A percentile compares a stretch with the other conserved stretches of the same genome.
These are phyloP conservation scores for Drosophila santomea DNA, from an alignment of 1,140 invertebrate genomes.

Conservation along the genomic window DNA sequence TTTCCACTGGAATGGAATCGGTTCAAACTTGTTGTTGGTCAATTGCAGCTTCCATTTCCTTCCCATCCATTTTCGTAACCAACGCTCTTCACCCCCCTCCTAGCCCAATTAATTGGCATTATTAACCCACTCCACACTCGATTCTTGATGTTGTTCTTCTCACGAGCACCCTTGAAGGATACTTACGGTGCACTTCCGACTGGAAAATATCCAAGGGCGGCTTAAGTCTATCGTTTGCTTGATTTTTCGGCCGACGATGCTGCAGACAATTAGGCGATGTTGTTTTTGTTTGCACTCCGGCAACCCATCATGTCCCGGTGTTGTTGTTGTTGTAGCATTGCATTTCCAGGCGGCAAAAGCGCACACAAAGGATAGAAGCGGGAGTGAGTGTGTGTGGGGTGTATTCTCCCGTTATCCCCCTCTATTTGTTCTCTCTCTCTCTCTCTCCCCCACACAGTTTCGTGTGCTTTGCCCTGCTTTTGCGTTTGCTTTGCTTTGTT, in stretches of 20 bases:
- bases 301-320: constrained; percentile 23
- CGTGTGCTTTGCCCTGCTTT: constrained; percentile 30
- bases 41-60: constrained; percentile 29
- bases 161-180: constrained; percentile 57
- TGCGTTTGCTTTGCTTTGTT: constrained; percentile 55
- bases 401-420: constrained; percentile 43
- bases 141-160: constrained; percentile 13
- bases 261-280: constrained; percentile 67
- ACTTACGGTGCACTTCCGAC: constrained; percentile 67
- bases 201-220: constrained; percentile 26
- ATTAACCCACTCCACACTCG: constrained; percentile 62
- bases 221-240: constrained; percentile 64
- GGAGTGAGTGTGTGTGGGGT: constrained; percentile 35
- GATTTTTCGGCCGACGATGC: constrained; percentile 48
- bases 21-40: constrained; percentile 46
- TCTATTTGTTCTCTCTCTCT: constrained; percentile 11
- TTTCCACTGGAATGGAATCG: constrained; percentile 49
- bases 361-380: constrained; percentile 45
- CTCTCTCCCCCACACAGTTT: constrained; percentile 32
- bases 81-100: constrained; percentile 14
- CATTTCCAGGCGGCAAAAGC: constrained; percentile 53
- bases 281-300: constrained; percentile 61
- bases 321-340: constrained; percentile 46
- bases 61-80: constrained; percentile 2
- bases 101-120: constrained; percentile 50